These are phyloP conservation scores for Dasypogon diadema DNA, from an alignment of 2,888 invertebrate species.

Conservation along the genomic window DNA sequence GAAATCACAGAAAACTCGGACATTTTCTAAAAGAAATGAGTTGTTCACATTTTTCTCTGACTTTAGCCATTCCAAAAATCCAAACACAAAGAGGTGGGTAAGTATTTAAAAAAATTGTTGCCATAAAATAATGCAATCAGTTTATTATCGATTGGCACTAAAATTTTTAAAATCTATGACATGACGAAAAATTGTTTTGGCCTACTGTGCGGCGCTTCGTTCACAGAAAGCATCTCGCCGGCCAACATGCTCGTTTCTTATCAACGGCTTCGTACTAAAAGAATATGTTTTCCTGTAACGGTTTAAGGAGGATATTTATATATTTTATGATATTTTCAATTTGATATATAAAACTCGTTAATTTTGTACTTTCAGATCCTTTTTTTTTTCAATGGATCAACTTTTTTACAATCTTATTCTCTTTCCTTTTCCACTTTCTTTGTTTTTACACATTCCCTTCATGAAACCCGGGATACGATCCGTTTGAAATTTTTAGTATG, in stretches of 20 bases:
- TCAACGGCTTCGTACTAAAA: no score
- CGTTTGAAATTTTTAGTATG: background rate
- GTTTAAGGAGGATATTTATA: no score
- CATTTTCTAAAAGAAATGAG: background rate
- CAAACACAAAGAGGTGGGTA: background rate
- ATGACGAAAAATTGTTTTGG: slow-evolving; percentile 3
- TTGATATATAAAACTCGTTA: no score
- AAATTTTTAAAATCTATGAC: slow-evolving; percentile 6
- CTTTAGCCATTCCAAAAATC: background rate
- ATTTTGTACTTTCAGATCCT: no score
- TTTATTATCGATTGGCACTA: background rate
- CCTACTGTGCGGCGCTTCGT: no score
- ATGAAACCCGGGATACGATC: slow-evolving; percentile 45
- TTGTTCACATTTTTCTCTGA: slow-evolving; percentile 3
- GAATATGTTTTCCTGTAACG: no score
- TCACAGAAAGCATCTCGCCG: no score
- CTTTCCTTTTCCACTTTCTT: background rate
- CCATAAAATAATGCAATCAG: background rate
- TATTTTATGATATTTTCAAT: no score
- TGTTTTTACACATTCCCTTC: slow-evolving; percentile 11
- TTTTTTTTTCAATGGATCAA: no score
- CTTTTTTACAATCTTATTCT: background rate
- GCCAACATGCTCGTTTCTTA: no score
- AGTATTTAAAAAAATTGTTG: background rate
- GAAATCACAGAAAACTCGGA: background rate